Percentiles rank a stretch among this genome's conserved stretches.
Evolutionary conservation across 1,140 invertebrate genomes (phyloP).

Genomic region (Bombus impatiens): DNA sequence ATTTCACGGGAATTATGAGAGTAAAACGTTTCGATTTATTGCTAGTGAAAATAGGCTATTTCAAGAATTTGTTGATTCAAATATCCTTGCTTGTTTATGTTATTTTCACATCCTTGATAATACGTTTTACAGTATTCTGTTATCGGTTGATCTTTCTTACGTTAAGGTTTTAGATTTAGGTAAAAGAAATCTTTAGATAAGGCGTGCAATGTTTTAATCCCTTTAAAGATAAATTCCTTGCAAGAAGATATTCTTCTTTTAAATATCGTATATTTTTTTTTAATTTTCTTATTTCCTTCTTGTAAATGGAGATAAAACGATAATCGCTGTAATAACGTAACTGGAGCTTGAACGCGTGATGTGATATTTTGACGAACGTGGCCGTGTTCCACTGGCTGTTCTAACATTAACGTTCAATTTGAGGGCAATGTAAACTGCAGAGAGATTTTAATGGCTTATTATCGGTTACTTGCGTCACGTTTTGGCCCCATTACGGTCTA

Average conservation of each 20-base stretch:
- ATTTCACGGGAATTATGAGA: too few species aligned
- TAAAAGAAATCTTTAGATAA: too few species aligned
- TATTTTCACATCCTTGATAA: too few species aligned
- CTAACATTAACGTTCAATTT: conserved; percentile 50
- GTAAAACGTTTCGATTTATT: too few species aligned
- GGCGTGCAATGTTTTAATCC: too few species aligned
- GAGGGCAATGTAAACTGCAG: conserved; percentile 29
- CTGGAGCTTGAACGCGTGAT: not conserved
- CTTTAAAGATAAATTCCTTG: not conserved
- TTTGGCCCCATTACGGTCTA: conserved; percentile 56
- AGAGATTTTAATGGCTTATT: conserved; percentile 56
- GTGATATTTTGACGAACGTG: not conserved
- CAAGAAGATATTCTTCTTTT: not conserved
- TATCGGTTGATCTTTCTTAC: too few species aligned
- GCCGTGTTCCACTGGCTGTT: conserved; percentile 1
- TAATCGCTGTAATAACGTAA: not conserved
- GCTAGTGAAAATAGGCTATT: too few species aligned
- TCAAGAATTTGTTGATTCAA: too few species aligned
- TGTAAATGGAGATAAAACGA: not conserved
- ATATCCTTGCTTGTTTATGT: too few species aligned
- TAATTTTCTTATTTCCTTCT: not conserved
- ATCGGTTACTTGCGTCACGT: conserved; percentile 55
- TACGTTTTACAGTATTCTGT: too few species aligned
- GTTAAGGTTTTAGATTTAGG: too few species aligned
- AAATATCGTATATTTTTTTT: not conserved